phyloP scores from a whole-genome alignment of 2,888 invertebrate species.

The Heterodera filipjevi region DNA sequence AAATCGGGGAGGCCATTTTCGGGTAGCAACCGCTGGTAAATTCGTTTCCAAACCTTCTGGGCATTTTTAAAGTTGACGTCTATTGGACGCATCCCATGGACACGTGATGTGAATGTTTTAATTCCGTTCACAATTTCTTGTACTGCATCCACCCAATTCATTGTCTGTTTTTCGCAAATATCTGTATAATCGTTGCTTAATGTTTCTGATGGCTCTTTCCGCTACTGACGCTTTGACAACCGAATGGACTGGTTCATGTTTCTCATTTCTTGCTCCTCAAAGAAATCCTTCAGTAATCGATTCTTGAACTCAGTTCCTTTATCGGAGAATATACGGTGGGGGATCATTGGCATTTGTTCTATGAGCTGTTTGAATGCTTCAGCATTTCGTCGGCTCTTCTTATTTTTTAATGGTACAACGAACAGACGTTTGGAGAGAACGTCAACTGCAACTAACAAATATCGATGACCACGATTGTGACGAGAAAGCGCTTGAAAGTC shows the following conservation, averaged over 20 bases:
- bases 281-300: neutral
- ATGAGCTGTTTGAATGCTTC: neutral
- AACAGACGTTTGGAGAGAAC: slow-evolving; percentile 16
- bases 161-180: slow-evolving; percentile 4
- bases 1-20: too few species aligned
- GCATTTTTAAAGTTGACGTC: slow-evolving; percentile 7
- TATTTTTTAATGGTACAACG: slow-evolving; percentile 13
- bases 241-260: slow-evolving; percentile 3
- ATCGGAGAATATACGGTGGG: slow-evolving; percentile 6
- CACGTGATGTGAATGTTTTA: neutral
- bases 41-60: neutral
- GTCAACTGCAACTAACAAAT: slow-evolving; percentile 18
- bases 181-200: slow-evolving; percentile 22
- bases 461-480: slow-evolving; percentile 21
- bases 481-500: slow-evolving; percentile 7
- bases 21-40: neutral
- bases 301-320: slow-evolving; percentile 3
- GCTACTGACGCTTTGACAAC: slow-evolving; percentile 16
- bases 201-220: slow-evolving; percentile 18
- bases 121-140: neutral
- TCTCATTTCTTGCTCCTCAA: slow-evolving; percentile 17
- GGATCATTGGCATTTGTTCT: slow-evolving; percentile 9
- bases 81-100: slow-evolving; percentile 4
- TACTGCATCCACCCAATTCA: slow-evolving; percentile 6
- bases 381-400: too few species aligned